Percentiles rank a stretch among this genome's conserved stretches.
Evolutionary conservation across 2,797 vertebrate species (phyloP).

Genomic region (Ciconia nigra): DNA sequence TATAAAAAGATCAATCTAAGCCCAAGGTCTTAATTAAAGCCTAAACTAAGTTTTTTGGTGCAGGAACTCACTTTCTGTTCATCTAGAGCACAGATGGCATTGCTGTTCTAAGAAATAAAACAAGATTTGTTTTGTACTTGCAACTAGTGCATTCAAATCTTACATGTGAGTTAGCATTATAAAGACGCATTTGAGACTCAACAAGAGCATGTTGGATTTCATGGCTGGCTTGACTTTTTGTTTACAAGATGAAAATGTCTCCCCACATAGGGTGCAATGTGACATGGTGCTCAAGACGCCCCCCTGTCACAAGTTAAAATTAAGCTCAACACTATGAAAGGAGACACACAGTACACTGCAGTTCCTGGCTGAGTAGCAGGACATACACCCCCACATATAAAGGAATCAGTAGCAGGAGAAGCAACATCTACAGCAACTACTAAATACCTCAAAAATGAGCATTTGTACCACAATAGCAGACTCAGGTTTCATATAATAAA

Average conservation of each 20-base stretch:
- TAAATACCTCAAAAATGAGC: background rate
- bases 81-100: background rate
- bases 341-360: background rate
- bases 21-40: background rate
- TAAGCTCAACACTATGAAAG: background rate
- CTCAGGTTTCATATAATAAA: background rate
- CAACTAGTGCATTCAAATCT: background rate
- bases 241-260: background rate
- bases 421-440: background rate
- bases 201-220: background rate
- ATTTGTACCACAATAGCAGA: background rate
- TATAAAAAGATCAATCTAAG: background rate
- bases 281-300: background rate
- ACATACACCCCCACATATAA: accelerated
- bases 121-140: background rate
- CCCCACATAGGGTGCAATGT: background rate
- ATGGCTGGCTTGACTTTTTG: background rate
- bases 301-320: background rate
- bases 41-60: background rate
- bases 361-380: background rate
- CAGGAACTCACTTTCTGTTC: background rate
- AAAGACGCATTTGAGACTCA: background rate
- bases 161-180: background rate
- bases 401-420: background rate
- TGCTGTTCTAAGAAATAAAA: background rate